Evolutionary conservation across 2,888 invertebrate genomes (phyloP).

Genomic region (Campoplex capitator): DNA sequence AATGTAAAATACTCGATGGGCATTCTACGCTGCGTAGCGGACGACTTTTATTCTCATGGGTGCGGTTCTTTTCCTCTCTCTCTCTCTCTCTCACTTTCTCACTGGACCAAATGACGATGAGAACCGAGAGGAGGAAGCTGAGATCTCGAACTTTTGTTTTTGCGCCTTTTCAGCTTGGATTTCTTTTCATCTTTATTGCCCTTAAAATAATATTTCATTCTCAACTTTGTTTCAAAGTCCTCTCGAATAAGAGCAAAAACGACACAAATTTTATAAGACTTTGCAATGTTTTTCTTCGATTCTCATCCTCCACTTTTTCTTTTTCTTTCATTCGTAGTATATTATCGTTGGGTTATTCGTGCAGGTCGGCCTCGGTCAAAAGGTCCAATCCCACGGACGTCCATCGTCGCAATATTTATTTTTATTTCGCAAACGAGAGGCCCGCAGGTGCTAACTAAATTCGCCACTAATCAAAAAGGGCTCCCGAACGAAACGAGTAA

Average conservation of each 20-base stretch:
- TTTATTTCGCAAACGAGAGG: conserved; percentile 32
- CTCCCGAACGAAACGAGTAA: conserved; percentile 77
- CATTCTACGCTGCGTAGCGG: conserved; percentile 57
- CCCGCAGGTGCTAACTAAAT: conserved; percentile 79
- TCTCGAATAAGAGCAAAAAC: conserved; percentile 25
- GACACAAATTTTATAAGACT: conserved; percentile 48
- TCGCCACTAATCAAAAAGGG: conserved; percentile 77
- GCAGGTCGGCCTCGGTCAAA: conserved; percentile 45
- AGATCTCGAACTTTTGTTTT: not conserved
- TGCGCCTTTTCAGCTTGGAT: not conserved
- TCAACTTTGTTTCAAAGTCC: conserved; percentile 2
- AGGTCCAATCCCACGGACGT: conserved; percentile 50
- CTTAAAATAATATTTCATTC: conserved; percentile 26
- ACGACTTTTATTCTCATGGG: conserved; percentile 38
- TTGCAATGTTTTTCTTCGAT: conserved; percentile 12
- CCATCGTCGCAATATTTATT: conserved; percentile 53
- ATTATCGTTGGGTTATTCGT: conserved; percentile 32
- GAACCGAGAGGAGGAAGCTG: not conserved
- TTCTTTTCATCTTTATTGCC: not conserved
- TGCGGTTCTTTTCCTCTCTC: conserved; percentile 31
- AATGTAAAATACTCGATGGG: conserved; percentile 71
- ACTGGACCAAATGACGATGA: not conserved
- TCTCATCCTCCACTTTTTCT: not conserved
- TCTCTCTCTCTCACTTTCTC: not conserved
- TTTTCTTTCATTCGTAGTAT: not conserved